phyloP scores from a whole-genome alignment of 2,888 invertebrate genomes.

The Synanthedon andrenaeformis region DNA sequence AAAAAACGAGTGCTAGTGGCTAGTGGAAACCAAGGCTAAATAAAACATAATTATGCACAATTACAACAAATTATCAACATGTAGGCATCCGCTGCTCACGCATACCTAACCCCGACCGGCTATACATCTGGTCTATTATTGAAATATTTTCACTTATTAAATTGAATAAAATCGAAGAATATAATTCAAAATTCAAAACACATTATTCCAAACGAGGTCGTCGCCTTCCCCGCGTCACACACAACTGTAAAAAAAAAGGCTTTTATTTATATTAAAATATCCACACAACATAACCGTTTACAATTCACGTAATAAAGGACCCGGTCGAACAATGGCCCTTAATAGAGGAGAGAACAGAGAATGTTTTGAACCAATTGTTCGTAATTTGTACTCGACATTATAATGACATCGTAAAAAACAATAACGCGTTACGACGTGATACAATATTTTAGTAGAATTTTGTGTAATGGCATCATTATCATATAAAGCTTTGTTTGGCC shows the following conservation, averaged over 20 bases:
- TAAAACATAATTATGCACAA: conserved; percentile 25
- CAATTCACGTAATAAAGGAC: conserved; percentile 1
- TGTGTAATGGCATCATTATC: conserved; percentile 2
- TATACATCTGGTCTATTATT: conserved; percentile 1
- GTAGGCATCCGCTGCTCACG: conserved; percentile 8
- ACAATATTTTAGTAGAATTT: conserved; percentile 1
- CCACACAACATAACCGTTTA: background rate
- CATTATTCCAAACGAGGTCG: background rate
- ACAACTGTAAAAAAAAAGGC: background rate
- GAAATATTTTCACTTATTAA: conserved; percentile 4
- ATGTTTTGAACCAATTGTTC: background rate
- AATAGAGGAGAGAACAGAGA: background rate
- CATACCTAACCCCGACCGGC: background rate
- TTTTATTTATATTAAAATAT: background rate
- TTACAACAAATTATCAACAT: conserved; percentile 28
- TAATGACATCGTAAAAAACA: conserved; percentile 1
- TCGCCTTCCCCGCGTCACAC: background rate
- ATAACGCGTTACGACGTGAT: conserved; percentile 1
- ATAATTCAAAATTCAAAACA: no score
- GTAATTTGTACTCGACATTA: background rate
- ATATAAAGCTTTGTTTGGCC: conserved; percentile 3
- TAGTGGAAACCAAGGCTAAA: conserved; percentile 25
- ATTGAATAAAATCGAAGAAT: background rate
- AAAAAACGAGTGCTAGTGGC: background rate
- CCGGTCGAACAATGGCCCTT: conserved; percentile 1